Percentiles rank a stretch among this genome's conserved stretches.
phyloP scores from a whole-genome alignment of 1,140 invertebrate species.

The Homarus americanus region DNA sequence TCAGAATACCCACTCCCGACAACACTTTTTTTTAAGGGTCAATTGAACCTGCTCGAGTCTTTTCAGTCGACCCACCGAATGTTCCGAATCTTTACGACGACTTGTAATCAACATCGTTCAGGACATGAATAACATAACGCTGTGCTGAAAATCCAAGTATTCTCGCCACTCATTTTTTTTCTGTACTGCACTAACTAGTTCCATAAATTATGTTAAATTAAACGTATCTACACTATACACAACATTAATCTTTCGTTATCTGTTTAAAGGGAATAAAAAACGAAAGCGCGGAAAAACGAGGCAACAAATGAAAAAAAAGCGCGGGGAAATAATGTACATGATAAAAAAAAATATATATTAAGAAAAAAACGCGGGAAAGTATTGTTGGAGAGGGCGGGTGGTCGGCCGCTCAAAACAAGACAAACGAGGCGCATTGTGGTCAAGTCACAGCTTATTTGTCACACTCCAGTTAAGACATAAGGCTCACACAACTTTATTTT shows the following conservation, averaged over 20 bases:
- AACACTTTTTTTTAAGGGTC: neutral
- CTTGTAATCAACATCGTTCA: neutral
- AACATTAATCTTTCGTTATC: too few relatives aligned
- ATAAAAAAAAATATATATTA: neutral
- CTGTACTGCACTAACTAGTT: too few relatives aligned
- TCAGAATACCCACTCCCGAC: neutral
- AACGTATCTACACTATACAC: too few relatives aligned
- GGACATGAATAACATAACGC: too few relatives aligned
- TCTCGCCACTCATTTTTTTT: too few relatives aligned
- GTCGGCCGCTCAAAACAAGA: neutral
- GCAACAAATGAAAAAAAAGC: too few relatives aligned
- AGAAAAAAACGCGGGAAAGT: neutral
- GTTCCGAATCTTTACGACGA: neutral
- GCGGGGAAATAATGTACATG: neutral
- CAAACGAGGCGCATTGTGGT: neutral
- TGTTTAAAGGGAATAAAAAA: too few relatives aligned
- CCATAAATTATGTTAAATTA: too few relatives aligned
- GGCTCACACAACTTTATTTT: neutral
- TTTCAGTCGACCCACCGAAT: neutral
- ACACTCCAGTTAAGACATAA: slow-evolving; percentile 18
- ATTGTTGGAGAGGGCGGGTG: neutral
- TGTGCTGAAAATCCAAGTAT: too few relatives aligned
- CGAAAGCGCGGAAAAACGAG: too few relatives aligned
- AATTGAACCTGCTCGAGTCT: neutral
- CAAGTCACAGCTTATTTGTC: slow-evolving; percentile 18